These are phyloP conservation scores for Botrylloides violaceus DNA, from an alignment of 23 tunicate species.

Conservation along the genomic window DNA sequence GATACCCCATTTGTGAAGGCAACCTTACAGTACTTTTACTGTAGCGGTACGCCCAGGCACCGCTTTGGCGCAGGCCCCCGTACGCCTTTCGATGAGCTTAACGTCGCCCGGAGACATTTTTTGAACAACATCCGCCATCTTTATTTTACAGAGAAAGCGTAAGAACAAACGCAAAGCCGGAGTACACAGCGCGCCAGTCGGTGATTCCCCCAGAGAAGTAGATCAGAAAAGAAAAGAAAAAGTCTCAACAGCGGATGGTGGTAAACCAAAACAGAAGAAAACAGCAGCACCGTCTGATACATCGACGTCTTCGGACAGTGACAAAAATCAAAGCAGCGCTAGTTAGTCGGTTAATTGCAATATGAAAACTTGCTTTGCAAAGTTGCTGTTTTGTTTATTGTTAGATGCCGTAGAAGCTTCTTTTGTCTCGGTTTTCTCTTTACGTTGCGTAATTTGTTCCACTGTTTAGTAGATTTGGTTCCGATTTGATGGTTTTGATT, in stretches of 20 bases:
- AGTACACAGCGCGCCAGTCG: slow-evolving; percentile 18
- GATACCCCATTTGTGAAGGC: no score
- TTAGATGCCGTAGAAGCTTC: background rate
- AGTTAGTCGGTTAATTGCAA: background rate
- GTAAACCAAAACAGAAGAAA: slow-evolving; percentile 1
- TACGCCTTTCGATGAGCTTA: no score
- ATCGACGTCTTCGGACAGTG: background rate
- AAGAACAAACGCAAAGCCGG: slow-evolving; percentile 22
- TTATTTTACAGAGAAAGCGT: slow-evolving; percentile 16
- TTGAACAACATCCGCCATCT: no score
- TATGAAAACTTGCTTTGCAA: background rate
- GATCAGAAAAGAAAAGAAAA: background rate
- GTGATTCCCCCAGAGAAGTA: background rate
- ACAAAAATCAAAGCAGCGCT: background rate
- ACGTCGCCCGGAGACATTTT: no score
- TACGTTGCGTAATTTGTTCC: background rate
- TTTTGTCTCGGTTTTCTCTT: background rate
- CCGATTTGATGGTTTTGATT: slow-evolving; percentile 1
- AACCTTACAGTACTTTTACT: no score
- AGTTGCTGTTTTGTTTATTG: background rate
- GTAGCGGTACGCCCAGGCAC: no score
- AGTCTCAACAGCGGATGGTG: slow-evolving; percentile 8
- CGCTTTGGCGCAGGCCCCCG: no score
- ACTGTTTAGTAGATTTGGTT: background rate
- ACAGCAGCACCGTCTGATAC: background rate